These are phyloP conservation scores for Prionailurus viverrinus DNA, from an alignment of 2,113 vertebrate species.

Conservation along the genomic window DNA sequence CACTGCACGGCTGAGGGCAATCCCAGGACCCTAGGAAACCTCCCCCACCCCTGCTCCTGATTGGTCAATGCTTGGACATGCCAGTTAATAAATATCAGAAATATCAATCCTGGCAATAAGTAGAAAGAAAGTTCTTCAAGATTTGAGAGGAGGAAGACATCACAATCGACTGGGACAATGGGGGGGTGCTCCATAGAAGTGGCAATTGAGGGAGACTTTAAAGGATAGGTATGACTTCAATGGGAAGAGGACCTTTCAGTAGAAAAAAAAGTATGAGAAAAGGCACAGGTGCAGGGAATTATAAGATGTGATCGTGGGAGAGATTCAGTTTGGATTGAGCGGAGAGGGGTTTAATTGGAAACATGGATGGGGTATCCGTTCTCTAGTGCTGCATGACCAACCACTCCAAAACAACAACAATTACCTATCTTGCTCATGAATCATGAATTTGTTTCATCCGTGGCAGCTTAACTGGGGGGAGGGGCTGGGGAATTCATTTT, in stretches of 20 bases:
- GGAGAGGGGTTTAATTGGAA: neutral
- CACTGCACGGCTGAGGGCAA: neutral
- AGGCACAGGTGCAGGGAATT: neutral
- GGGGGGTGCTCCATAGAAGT: neutral
- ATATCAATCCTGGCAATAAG: neutral
- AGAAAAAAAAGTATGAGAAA: neutral
- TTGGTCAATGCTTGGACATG: neutral
- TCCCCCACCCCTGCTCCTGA: neutral
- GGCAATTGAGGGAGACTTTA: neutral
- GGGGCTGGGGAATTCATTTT: neutral
- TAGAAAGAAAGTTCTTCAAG: neutral
- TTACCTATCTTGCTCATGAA: neutral
- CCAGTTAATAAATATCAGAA: neutral
- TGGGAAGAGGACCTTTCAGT: neutral
- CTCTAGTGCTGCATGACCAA: neutral
- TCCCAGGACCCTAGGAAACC: neutral
- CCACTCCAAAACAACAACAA: neutral
- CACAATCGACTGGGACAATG: neutral
- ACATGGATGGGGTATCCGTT: neutral
- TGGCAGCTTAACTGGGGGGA: neutral
- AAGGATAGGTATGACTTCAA: neutral
- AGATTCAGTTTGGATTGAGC: neutral
- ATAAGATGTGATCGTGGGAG: neutral
- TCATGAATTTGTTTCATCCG: neutral
- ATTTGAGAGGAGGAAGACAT: neutral